Evolutionary conservation across 2,797 vertebrate species (phyloP), one percentile per base, ranked within the genome.

Genomic region (Acanthiza pusilla): DNA sequence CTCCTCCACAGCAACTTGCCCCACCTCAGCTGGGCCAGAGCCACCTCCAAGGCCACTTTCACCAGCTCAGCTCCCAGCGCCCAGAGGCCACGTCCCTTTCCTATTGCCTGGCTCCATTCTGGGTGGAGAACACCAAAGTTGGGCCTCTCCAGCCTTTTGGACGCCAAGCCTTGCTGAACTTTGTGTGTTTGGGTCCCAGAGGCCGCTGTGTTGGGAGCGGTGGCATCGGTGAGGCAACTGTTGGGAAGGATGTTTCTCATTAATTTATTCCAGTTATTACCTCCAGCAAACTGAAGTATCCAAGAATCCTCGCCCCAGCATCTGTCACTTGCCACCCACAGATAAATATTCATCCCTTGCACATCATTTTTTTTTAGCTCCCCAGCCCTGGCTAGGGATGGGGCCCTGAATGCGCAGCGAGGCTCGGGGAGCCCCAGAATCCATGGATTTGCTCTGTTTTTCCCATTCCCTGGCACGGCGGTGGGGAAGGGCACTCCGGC

Each of bases 321-420:
- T 89, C 93, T 84, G 63, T 83, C 79, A 93, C 93, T 94, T 90
- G 93, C 95, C 88, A 73, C 95, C 94, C 84, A 65, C 89, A 58
- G 94, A 92, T 83, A 94, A 94, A 63, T 68, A 50, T 93, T 68
- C 88, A 84, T 88, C 79, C 85, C 78, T 95, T 70, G 40, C n/a
- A 7, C 65, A 50, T 38, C 27, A 12, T 38, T 50, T 79, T 60
- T 51, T 78, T 75, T 84, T 91, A 91, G 88, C 77, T 66, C 43
- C 45, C 67, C 80, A 34, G 16, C 61, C 89, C 65, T 10, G 60
- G 48, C 85, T 65, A 10, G 32, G 16, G 42, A 34, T 16, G 68
- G 79, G 58, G 74, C 78, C 58, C 54, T 54, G 77, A 78, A 76
- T 26, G 88, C 40, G 5, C 40, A 54, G 34, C 7, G 1, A 70